A percentile compares a stretch with the other conserved stretches of the same genome.
Conservation (phyloP, 2,113 vertebrate genomes). For the Barnardius zonarius region DNA sequence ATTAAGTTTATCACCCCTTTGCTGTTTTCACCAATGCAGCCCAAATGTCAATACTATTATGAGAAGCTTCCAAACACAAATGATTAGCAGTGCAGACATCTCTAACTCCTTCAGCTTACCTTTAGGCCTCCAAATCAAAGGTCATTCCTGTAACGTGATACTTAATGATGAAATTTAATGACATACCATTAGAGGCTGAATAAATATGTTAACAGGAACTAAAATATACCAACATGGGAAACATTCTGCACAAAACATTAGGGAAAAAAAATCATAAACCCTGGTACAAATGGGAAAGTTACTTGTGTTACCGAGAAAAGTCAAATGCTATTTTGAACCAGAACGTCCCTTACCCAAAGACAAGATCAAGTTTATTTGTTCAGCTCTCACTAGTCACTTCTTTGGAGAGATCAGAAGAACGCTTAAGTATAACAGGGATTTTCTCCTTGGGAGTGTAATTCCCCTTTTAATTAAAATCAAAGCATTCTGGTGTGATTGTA, state of each 20-base stretch:
- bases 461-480: constrained; percentile 47
- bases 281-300: not conserved
- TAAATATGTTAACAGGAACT: not conserved
- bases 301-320: not conserved
- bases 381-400: not conserved
- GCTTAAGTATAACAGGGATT: not conserved
- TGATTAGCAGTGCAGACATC: constrained; percentile 5
- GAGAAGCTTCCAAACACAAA: not conserved
- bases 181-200: not conserved
- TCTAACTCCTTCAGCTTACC: not conserved
- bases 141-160: not conserved
- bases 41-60: constrained; percentile 61
- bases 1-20: constrained; percentile 60
- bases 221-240: not conserved
- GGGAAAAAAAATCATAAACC: not conserved
- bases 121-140: not conserved
- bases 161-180: not conserved
- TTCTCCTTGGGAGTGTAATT: constrained; percentile 16
- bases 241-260: not conserved
- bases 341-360: not conserved
- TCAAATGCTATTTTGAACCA: not conserved
- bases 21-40: not conserved
- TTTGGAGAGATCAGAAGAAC: constrained; percentile 7
- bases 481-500: constrained; percentile 26
- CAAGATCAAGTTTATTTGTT: not conserved